phyloP scores from a whole-genome alignment of 2,888 invertebrate species.

The Melanostoma mellinum region DNA sequence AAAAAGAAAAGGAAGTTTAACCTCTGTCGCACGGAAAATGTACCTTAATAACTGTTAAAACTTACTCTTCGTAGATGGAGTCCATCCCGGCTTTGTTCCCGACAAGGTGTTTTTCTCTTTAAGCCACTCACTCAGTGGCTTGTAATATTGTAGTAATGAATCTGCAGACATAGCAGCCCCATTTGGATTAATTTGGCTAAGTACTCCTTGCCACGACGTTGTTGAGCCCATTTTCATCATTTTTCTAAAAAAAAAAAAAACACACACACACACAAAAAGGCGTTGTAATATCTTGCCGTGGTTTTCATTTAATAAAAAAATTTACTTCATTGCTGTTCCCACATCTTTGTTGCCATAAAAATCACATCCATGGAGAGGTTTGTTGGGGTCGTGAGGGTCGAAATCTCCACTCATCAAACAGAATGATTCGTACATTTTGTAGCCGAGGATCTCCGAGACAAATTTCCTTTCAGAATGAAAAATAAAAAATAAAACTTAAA shows the following conservation, averaged over 20 bases:
- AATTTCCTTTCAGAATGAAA: conserved; percentile 84
- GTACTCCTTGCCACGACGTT: conserved; percentile 89
- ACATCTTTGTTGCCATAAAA: conserved; percentile 90
- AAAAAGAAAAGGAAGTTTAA: conserved; percentile 12
- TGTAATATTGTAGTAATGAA: conserved; percentile 90
- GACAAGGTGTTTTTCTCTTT: conserved; percentile 86
- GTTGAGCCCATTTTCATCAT: conserved; percentile 86
- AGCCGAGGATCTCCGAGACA: conserved; percentile 91
- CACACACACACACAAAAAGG: no score
- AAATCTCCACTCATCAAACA: conserved; percentile 86
- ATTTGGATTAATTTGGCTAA: conserved; percentile 87
- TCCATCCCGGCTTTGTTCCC: conserved; percentile 85
- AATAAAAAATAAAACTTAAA: neutral
- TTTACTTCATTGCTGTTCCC: conserved; percentile 85
- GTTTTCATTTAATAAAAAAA: conserved; percentile 69
- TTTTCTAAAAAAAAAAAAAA: conserved; percentile 77
- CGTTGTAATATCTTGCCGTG: neutral
- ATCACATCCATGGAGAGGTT: conserved; percentile 91
- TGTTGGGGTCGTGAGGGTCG: conserved; percentile 83
- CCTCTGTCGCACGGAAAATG: neutral
- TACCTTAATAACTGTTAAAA: neutral
- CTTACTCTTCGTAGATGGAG: conserved; percentile 76
- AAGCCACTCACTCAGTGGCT: conserved; percentile 88
- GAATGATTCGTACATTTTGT: conserved; percentile 88
- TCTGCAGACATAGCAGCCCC: conserved; percentile 87